Evolutionary conservation across 2,797 vertebrate genomes (phyloP), one percentile per base, ranked within the genome.

Genomic region (Hydrolagus colliei): DNA sequence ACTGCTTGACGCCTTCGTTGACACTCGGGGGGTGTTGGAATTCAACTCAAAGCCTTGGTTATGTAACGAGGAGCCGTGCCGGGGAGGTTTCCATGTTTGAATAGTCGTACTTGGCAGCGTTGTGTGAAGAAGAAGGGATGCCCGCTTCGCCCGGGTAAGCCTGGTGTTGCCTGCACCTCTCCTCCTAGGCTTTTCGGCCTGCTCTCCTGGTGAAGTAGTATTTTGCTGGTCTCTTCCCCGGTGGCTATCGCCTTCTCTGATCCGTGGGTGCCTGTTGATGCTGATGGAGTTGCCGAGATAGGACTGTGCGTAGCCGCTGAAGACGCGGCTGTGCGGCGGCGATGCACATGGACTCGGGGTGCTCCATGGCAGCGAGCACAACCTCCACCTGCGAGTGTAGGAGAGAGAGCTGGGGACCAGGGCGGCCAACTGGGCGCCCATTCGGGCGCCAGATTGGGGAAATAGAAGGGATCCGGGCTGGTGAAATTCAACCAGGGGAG

Each of bases 401-500:
- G 93, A 95, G 93, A 95, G 92, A 94, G 91, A 92, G 18, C 63
- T 27, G 32, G 79, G 68, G 41, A 52, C 92, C 92, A 93, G 95
- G 87, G 90, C 94, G 87, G 96, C 94, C 90, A 97, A 91, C 89
- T 96, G 96, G 89, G 95, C 94, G 91, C 96, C 96, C 96, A 95
- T 96, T 97, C 78, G 96, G 92, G 89, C 96, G 92, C 92, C 92
- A 98, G 92, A 92, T 95, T 96, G 88, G 96, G 94, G 91, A 98
- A 97, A 91, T 97, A 96, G 88, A 98, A 94, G 88, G 96, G 95
- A 88, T 98, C 97, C 35, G 96, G 93, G 74, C 95, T 90, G 88
- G 95, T 93, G 87, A 97, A 94, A 94, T 97, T 98, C 91, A 98
- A 88, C 89, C n/a, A n/a, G 97, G 92, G 88, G 97, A 96, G 93